These are phyloP conservation scores for Brachionus rubens DNA, from an alignment of 1,140 invertebrate species.

Conservation along the genomic window DNA sequence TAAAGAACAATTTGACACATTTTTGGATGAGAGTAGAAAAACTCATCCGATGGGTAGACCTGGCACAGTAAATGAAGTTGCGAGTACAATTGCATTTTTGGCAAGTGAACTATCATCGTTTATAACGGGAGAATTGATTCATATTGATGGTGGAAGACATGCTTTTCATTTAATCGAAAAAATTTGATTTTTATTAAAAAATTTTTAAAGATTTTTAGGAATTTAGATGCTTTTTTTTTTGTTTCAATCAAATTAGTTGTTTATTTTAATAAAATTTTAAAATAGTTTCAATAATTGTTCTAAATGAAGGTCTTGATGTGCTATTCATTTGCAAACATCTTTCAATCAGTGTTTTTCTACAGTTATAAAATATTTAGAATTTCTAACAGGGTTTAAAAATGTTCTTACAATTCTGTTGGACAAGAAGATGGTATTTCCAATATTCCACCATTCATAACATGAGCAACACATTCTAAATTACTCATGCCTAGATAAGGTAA, in stretches of 20 bases:
- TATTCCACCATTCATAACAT: conserved; percentile 1
- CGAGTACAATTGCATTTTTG: conserved; percentile 76
- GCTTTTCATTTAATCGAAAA: too few species aligned
- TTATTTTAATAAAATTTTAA: too few species aligned
- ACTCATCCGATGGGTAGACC: conserved; percentile 79
- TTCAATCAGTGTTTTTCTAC: too few species aligned
- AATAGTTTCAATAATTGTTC: too few species aligned
- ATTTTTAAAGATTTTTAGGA: too few species aligned
- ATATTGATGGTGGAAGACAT: conserved; percentile 79
- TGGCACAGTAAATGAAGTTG: conserved; percentile 73
- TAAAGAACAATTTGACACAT: conserved; percentile 68
- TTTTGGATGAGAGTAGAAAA: conserved; percentile 70
- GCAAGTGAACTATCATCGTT: conserved; percentile 75
- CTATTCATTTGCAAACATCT: too few species aligned
- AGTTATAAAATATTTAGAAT: too few species aligned
- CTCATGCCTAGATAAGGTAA: conserved; percentile 36
- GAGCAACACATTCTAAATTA: conserved; percentile 25
- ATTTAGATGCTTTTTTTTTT: too few species aligned
- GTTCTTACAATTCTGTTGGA: conserved; percentile 20
- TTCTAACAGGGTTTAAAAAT: too few species aligned
- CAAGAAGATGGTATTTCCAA: not conserved
- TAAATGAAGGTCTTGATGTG: too few species aligned
- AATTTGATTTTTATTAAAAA: too few species aligned
- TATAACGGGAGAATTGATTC: conserved; percentile 74
- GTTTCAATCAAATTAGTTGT: too few species aligned